Conservation (phyloP, 2,888 invertebrate genomes). For the Hirtodrosophila cameraria region DNA sequence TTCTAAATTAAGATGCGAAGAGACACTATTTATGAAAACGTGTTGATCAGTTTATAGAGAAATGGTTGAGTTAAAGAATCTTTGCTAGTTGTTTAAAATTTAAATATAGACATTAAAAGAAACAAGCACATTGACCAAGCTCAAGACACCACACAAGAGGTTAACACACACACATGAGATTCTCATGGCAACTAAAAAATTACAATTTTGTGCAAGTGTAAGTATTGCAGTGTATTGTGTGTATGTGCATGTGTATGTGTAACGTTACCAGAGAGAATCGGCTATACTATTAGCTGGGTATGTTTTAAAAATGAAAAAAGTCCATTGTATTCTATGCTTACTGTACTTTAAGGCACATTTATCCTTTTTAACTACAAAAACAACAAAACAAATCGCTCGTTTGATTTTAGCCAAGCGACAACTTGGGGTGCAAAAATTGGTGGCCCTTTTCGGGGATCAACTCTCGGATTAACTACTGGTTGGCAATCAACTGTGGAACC, state of each 20-base stretch:
- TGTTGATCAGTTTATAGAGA: constrained; percentile 4
- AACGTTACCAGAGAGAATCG: background rate
- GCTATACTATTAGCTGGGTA: constrained; percentile 24
- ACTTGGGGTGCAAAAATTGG: constrained; percentile 31
- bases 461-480: constrained; percentile 45
- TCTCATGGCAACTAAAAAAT: background rate
- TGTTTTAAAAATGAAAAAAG: constrained; percentile 18
- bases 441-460: constrained; percentile 22
- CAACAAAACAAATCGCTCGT: constrained; percentile 54
- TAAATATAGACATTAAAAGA: no score
- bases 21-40: constrained; percentile 16
- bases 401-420: constrained; percentile 63
- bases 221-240: constrained; percentile 22
- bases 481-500: constrained; percentile 30
- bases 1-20: constrained; percentile 32
- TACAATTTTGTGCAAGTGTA: constrained; percentile 23
- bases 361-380: constrained; percentile 40
- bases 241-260: constrained; percentile 15
- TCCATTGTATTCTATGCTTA: constrained; percentile 35
- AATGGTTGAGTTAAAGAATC: no score
- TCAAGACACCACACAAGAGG: background rate
- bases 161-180: no score
- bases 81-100: no score
- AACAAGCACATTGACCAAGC: background rate
- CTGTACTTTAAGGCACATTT: constrained; percentile 54